A percentile compares a stretch with the other conserved stretches of the same genome.
phyloP scores from a whole-genome alignment of 2,113 vertebrate genomes.

The Rhombomys opimus region DNA sequence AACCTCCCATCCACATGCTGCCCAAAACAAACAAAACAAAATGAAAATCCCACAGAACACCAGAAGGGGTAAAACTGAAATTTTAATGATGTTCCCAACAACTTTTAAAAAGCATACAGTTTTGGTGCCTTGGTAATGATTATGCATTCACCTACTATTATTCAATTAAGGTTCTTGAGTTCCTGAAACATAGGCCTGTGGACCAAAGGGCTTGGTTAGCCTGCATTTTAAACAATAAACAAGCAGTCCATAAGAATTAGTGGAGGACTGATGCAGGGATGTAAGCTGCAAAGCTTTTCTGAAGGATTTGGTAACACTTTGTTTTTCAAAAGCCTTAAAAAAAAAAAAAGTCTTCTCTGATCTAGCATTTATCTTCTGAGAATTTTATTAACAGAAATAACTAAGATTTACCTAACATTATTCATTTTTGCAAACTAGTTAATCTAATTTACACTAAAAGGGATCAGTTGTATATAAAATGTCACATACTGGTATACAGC shows the following conservation, averaged over 20 bases:
- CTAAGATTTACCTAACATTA: background rate
- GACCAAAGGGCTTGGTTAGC: background rate
- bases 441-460: conserved; percentile 9
- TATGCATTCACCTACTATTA: background rate
- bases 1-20: conserved; percentile 7
- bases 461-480: background rate
- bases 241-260: background rate
- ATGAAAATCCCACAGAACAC: background rate
- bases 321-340: background rate
- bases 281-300: background rate
- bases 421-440: conserved; percentile 23
- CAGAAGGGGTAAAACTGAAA: conserved; percentile 51
- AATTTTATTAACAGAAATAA: conserved; percentile 34
- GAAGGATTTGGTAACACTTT: background rate
- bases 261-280: background rate
- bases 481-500: background rate
- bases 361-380: background rate
- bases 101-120: conserved; percentile 46
- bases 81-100: background rate
- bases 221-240: conserved; percentile 22
- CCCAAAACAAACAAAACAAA: conserved; percentile 40
- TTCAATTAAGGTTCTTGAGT: background rate
- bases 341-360: conserved; percentile 9
- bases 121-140: background rate
- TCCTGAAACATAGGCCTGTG: background rate